Evolutionary conservation across 2,113 vertebrate species (phyloP).

Genomic region (Syngnathus scovelli): DNA sequence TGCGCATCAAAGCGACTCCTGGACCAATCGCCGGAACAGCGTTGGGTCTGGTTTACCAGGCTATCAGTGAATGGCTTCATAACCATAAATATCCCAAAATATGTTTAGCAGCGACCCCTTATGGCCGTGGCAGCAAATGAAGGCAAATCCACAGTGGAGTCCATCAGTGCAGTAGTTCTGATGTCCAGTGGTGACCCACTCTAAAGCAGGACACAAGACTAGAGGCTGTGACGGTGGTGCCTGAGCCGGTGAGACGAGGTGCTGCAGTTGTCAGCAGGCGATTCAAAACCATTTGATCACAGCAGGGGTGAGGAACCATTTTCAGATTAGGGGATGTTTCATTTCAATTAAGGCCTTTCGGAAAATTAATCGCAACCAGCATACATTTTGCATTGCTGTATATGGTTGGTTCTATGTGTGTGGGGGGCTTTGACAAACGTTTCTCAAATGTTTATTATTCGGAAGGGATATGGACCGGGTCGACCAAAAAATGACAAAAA

Average conservation of each 20-base stretch:
- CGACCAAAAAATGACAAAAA: too few relatives aligned
- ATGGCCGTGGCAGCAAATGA: slow-evolving; percentile 57
- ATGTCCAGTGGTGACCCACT: slow-evolving; percentile 35
- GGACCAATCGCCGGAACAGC: too few relatives aligned
- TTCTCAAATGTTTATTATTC: not conserved
- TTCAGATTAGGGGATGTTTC: not conserved
- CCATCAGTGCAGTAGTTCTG: slow-evolving; percentile 56
- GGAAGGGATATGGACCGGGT: too few relatives aligned
- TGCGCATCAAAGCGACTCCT: too few relatives aligned
- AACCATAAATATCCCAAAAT: slow-evolving; percentile 36
- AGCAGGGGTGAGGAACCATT: not conserved
- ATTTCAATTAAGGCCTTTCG: not conserved
- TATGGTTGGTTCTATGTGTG: not conserved
- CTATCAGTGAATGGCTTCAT: slow-evolving; percentile 45
- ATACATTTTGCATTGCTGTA: not conserved
- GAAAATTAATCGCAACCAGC: not conserved
- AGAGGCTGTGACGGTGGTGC: slow-evolving; percentile 43
- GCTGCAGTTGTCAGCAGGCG: slow-evolving; percentile 53
- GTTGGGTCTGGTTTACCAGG: too few relatives aligned
- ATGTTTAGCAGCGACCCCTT: slow-evolving; percentile 58
- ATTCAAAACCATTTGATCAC: slow-evolving; percentile 40
- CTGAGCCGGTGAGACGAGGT: slow-evolving; percentile 59
- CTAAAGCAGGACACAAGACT: slow-evolving; percentile 44
- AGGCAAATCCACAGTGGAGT: slow-evolving; percentile 61
- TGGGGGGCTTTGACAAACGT: not conserved